Conservation (phyloP, 1,140 invertebrate genomes). For the Camponotus floridanus region DNA sequence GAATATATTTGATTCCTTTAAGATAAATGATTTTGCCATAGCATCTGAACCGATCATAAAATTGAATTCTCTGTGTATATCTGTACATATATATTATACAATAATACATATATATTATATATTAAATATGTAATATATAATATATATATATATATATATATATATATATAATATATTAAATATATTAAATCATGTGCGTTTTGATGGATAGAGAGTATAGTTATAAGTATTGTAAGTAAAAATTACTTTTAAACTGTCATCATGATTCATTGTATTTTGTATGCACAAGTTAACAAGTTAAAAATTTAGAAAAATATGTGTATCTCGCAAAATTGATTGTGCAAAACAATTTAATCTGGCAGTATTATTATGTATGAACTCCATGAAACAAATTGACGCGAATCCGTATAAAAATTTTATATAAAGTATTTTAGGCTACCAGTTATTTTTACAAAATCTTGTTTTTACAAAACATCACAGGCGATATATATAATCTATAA, state of each 20-base stretch:
- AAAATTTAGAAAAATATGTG: conserved; percentile 50
- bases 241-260: conserved; percentile 8
- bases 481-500: not conserved
- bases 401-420: conserved; percentile 36
- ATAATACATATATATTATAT: too few species aligned
- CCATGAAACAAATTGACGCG: not conserved
- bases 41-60: not conserved
- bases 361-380: conserved; percentile 2
- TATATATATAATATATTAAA: too few species aligned
- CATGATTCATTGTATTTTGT: not conserved
- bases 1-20: too few species aligned
- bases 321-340: conserved; percentile 42
- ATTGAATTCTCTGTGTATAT: not conserved
- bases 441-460: conserved; percentile 24
- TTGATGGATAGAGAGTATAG: not conserved
- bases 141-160: not conserved
- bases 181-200: not conserved
- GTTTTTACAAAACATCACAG: not conserved
- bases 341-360: conserved; percentile 31
- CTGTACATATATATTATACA: not conserved
- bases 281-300: conserved; percentile 48
- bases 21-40: too few species aligned
- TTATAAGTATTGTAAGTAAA: not conserved
- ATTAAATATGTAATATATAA: not conserved
- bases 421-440: not conserved